Percentiles rank a stretch among this genome's conserved stretches.
Conservation (phyloP, 2,888 invertebrate species). For the Chymomyza caudatula region DNA sequence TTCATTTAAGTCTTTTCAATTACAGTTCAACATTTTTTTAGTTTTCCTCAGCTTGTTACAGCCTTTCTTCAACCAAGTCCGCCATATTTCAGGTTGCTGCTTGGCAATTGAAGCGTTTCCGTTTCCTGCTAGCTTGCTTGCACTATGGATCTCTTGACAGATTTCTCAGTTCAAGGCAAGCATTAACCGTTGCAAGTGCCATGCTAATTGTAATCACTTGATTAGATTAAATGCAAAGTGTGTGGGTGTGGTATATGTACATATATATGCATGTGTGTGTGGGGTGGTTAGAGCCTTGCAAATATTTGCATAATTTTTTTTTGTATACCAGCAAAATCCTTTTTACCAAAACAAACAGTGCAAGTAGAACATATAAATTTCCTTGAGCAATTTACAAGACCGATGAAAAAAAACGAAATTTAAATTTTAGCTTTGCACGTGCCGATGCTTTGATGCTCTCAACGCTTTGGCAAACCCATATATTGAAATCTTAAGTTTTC, state of each 20-base stretch:
- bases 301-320: background rate
- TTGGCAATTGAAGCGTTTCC: background rate
- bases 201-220: background rate
- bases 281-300: background rate
- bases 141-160: background rate
- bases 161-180: background rate
- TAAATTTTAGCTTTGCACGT: background rate
- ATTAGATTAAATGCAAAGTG: background rate
- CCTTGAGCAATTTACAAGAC: constrained; percentile 52
- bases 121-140: background rate
- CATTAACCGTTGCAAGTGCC: background rate
- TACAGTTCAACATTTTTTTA: constrained; percentile 15
- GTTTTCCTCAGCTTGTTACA: constrained; percentile 7
- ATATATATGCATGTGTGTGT: too few species aligned
- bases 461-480: too few species aligned
- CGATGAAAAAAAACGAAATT: constrained; percentile 22
- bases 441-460: background rate
- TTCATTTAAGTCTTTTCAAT: constrained; percentile 17
- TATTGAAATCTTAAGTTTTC: too few species aligned
- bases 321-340: too few species aligned
- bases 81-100: background rate
- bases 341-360: background rate
- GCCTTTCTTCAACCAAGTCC: background rate
- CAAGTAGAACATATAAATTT: background rate
- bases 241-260: background rate